These are phyloP conservation scores for Machaerirhynchus nigripectus DNA, from an alignment of 2,113 vertebrate species.

Conservation along the genomic window DNA sequence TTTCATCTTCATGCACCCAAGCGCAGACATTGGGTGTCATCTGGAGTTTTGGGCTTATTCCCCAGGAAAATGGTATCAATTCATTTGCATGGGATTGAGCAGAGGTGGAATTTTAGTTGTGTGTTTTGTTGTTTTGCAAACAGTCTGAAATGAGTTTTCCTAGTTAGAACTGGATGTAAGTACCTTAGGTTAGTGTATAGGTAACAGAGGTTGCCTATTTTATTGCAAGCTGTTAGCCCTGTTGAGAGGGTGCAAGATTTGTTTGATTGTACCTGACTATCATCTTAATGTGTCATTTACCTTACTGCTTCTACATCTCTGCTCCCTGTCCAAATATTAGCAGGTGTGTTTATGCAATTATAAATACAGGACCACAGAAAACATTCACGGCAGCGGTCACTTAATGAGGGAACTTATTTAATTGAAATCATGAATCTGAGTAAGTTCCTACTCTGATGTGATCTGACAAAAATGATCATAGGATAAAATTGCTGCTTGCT, in stretches of 20 bases:
- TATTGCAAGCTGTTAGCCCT: not conserved
- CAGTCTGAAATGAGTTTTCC: not conserved
- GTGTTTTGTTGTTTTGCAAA: not conserved
- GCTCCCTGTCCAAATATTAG: constrained; percentile 44
- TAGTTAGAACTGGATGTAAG: not conserved
- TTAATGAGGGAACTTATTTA: constrained; percentile 70
- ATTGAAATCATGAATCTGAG: constrained; percentile 79
- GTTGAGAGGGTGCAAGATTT: not conserved
- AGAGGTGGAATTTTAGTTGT: not conserved
- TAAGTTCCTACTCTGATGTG: constrained; percentile 80
- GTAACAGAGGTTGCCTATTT: constrained; percentile 29
- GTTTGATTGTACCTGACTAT: constrained; percentile 16
- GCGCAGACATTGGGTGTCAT: not conserved
- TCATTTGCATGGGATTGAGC: not conserved
- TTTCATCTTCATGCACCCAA: not conserved
- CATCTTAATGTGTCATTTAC: not conserved
- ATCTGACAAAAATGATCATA: constrained; percentile 87
- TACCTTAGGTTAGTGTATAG: not conserved
- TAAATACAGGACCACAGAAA: constrained; percentile 11
- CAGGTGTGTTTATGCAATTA: constrained; percentile 32
- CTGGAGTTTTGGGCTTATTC: not conserved
- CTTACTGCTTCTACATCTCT: not conserved
- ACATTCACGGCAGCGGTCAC: constrained; percentile 2
- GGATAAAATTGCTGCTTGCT: constrained; percentile 88
- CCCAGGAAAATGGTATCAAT: not conserved